Conservation (phyloP, 2,888 invertebrate species). For the Rhagophthalmus giganteus region DNA sequence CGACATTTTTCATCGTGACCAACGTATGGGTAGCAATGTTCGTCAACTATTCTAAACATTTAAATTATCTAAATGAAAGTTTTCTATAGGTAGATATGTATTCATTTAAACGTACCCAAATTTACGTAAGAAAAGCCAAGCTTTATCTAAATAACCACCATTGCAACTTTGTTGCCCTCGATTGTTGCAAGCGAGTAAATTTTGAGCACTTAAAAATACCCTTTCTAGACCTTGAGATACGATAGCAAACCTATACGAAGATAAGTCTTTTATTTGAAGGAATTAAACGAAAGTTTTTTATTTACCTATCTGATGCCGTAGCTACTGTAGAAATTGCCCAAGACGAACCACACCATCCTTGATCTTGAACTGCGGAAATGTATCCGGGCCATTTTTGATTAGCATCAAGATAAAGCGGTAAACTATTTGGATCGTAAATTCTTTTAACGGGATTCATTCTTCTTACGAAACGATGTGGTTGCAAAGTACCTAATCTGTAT, state of each 20-base stretch:
- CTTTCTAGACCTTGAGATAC: slow-evolving; percentile 80
- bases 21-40: slow-evolving; percentile 82
- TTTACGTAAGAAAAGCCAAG: slow-evolving; percentile 86
- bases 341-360: slow-evolving; percentile 82
- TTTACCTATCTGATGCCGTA: slow-evolving; percentile 75
- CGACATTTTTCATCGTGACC: slow-evolving; percentile 67
- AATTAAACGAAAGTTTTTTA: not conserved
- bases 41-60: slow-evolving; percentile 74
- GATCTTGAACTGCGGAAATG: slow-evolving; percentile 72
- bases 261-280: not conserved
- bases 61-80: not conserved
- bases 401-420: slow-evolving; percentile 78
- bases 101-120: slow-evolving; percentile 62
- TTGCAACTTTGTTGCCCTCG: slow-evolving; percentile 78
- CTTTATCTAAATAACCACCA: slow-evolving; percentile 88
- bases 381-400: slow-evolving; percentile 72
- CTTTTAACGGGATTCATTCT: slow-evolving; percentile 64
- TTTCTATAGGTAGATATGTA: not conserved
- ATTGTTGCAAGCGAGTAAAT: slow-evolving; percentile 82
- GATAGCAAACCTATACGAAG: slow-evolving; percentile 69
- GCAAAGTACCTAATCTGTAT: slow-evolving; percentile 58
- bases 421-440: slow-evolving; percentile 61
- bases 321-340: slow-evolving; percentile 90
- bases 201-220: slow-evolving; percentile 77
- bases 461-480: slow-evolving; percentile 57